Base-by-base conservation (phyloP, 2,113 vertebrate species). In the Setophaga petechia region DNA sequence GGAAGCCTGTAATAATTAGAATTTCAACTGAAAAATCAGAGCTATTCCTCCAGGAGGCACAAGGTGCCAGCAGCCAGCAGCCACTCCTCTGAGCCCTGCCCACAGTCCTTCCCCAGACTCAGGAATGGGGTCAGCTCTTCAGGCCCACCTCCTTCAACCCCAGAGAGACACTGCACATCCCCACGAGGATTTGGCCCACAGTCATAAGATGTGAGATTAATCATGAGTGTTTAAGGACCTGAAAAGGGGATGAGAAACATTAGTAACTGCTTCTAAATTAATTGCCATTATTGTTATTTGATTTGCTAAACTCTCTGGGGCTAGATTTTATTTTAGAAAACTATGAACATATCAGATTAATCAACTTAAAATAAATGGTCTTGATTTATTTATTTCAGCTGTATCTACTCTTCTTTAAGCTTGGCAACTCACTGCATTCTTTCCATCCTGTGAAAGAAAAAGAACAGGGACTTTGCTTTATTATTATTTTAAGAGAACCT, bases 301-400 rank as follows among this genome's bases (percentile, higher is more conserved):
- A 93, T 95, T 97, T 95, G 85, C 84, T 84, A 88, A 93, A 91
- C 47, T 68, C 78, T 84, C 55, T 8, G 5, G 88, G 79, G 80
- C 83, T 66, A 80, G 67, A 67, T 84, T 93, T 95, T 96, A 68
- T 91, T 96, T 89, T 89, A 81, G 93, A 91, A 93, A 96, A 89
- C 83, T 87, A 92, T 1, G 58, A 95, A 93, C 49, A 14, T 69
- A 92, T 89, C 93, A 92, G 54, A 94, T 92, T 95, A 96, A 95
- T 92, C 87, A 95, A 86, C 88, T 63, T 92, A 79, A 94, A 95
- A 95, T 90, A 96, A 96, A 96, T 78, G 78, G 80, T 49, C 63
- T 41, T 75, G 84, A 95, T 92, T 94, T 96, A 97, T 96, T 96
- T 94, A 95, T 95, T 95, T 92, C 93, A 92, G 72, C 54, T 83